Percentiles rank a stretch among this genome's conserved stretches.
Evolutionary conservation across 2,113 vertebrate genomes (phyloP).

Genomic region (Uropsilus gracilis): DNA sequence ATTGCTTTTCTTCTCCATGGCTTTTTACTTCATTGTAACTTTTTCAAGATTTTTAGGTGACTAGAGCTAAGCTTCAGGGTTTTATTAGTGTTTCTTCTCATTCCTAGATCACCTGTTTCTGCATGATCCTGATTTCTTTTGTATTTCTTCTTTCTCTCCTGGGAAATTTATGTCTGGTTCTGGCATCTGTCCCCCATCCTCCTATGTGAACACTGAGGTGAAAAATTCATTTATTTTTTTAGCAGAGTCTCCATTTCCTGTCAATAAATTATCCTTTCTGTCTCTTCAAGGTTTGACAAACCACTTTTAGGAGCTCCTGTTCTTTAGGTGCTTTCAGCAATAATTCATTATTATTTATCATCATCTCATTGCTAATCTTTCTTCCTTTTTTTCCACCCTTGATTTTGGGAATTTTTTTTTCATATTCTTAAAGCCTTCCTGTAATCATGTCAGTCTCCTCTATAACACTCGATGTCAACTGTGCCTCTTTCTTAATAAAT

Average conservation of each 20-base stretch:
- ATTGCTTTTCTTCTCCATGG: neutral
- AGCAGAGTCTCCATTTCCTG: conserved; percentile 77
- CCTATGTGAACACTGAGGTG: conserved; percentile 82
- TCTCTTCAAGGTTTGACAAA: conserved; percentile 60
- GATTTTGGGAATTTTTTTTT: conserved; percentile 46
- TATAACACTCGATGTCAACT: neutral
- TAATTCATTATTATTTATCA: conserved; percentile 54
- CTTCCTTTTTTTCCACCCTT: conserved; percentile 24
- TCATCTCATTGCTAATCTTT: conserved; percentile 31
- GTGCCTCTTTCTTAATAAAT: neutral
- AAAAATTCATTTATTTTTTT: conserved; percentile 84
- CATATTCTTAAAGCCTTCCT: conserved; percentile 26
- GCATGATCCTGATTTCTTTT: conserved; percentile 76
- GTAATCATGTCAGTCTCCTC: conserved; percentile 12
- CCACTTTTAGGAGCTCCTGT: conserved; percentile 61
- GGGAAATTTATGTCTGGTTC: conserved; percentile 81
- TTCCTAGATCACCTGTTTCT: conserved; percentile 66
- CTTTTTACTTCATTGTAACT: neutral
- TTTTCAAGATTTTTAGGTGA: conserved; percentile 10
- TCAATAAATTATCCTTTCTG: conserved; percentile 79
- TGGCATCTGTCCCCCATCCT: conserved; percentile 81
- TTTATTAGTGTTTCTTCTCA: conserved; percentile 55
- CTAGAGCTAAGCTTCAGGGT: neutral
- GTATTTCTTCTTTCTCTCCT: conserved; percentile 76
- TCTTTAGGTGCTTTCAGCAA: conserved; percentile 35